Conservation (phyloP, 1,140 invertebrate species). For the Drosophila kepulauana region DNA sequence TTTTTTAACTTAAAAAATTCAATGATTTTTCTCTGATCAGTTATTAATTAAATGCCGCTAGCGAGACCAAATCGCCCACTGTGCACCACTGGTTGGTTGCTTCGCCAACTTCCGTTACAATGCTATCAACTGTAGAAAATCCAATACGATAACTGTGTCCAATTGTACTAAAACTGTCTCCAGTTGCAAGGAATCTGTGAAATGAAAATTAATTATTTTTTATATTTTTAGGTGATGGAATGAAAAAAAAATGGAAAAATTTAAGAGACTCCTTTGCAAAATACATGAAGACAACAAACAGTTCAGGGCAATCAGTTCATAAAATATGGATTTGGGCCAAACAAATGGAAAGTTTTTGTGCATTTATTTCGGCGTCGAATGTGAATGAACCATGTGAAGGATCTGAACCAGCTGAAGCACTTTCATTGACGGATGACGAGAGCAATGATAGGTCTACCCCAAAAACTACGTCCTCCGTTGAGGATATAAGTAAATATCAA, state of each 20-base stretch:
- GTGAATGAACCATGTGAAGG: slow-evolving; percentile 1
- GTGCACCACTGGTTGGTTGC: neutral
- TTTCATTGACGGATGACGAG: slow-evolving; percentile 12
- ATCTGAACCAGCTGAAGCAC: neutral
- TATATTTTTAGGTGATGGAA: neutral
- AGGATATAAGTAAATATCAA: slow-evolving; percentile 11
- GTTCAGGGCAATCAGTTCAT: slow-evolving; percentile 2
- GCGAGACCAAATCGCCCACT: too few relatives aligned
- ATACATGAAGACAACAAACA: slow-evolving; percentile 1
- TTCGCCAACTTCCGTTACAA: slow-evolving; percentile 15
- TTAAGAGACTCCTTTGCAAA: slow-evolving; percentile 2
- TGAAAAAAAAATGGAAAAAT: slow-evolving; percentile 15
- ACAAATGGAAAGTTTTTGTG: slow-evolving; percentile 12
- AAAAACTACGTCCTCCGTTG: neutral
- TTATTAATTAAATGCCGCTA: too few relatives aligned
- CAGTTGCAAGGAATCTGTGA: too few relatives aligned
- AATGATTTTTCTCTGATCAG: too few relatives aligned
- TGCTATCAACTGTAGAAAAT: slow-evolving; percentile 3
- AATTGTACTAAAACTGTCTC: too few relatives aligned
- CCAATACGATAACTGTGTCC: neutral
- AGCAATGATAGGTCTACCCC: slow-evolving; percentile 5
- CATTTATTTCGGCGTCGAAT: slow-evolving; percentile 4
- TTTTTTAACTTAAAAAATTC: too few relatives aligned
- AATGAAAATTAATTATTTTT: too few relatives aligned
- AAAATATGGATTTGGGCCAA: slow-evolving; percentile 15